These are phyloP conservation scores for Esperia sulphurella DNA, from an alignment of 2,888 invertebrate species.

Conservation along the genomic window DNA sequence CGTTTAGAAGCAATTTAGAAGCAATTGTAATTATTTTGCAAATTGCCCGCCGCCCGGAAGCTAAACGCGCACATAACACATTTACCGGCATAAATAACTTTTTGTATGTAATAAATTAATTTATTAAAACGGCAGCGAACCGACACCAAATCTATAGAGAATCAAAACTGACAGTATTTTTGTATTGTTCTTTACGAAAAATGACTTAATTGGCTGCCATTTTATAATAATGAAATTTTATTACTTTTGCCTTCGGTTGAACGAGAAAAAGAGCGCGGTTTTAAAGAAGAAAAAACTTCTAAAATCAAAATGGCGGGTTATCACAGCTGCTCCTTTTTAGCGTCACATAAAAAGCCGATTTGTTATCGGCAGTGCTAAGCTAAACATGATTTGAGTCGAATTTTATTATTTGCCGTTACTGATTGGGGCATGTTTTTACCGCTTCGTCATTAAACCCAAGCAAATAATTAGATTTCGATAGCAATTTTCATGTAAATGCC, in stretches of 20 bases:
- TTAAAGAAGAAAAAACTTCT: conserved; percentile 32
- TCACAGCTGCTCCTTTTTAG: conserved; percentile 1
- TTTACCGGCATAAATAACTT: conserved; percentile 34
- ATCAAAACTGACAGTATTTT: conserved; percentile 28
- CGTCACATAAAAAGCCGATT: background rate
- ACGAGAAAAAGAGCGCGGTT: conserved; percentile 37
- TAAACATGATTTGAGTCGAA: conserved; percentile 6
- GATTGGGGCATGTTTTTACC: conserved; percentile 21
- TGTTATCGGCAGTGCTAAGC: background rate
- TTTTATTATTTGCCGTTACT: conserved; percentile 14
- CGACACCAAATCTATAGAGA: conserved; percentile 40
- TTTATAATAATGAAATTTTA: background rate
- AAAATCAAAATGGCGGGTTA: background rate
- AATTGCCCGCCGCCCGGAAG: conserved; percentile 16
- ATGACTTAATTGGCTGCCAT: conserved; percentile 25
- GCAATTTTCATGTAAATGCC: no score
- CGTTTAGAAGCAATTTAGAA: conserved; percentile 30
- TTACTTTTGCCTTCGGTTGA: conserved; percentile 31
- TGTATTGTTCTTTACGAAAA: conserved; percentile 37
- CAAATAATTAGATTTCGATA: no score
- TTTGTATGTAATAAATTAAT: no score
- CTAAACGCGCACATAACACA: conserved; percentile 34
- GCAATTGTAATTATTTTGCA: conserved; percentile 22
- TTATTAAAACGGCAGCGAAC: no score
- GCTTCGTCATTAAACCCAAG: no score